Base-by-base conservation (phyloP, 2,113 vertebrate genomes). In the Bubo bubo region DNA sequence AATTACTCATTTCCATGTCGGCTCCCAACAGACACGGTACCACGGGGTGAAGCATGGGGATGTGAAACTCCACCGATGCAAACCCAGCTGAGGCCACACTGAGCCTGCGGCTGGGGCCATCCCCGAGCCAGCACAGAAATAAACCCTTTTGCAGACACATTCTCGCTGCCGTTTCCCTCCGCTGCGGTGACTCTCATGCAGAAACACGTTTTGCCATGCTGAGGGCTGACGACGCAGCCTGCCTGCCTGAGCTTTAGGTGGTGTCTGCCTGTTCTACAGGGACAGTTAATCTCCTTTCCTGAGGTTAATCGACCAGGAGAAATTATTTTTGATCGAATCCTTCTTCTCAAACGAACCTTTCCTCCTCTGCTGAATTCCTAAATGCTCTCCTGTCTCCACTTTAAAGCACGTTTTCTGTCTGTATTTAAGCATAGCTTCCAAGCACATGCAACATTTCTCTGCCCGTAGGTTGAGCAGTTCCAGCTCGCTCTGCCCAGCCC, bases 131-230 rank as follows among this genome's bases (percentile, higher is more conserved):
- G 70, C 28, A 81, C 35, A 55, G 86, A 68, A 86, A 30, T 3
- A 68, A 88, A 30, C 3, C 21, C 45, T 21, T 28, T 16, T 3
- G 14, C 55, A 27, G 41, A 8, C 35, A 6, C 6, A 2, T 55
- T 82, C 52, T 41, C 22, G 2, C 28, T 55, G 37, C 28, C 1
- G 1, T 43, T 71, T 41, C 74, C 14, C 14, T 7, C 77, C 24
- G 41, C 58, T n/a, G 58, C 6, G 1, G 43, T 2, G 2, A 20
- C 2, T 3, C 47, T 19, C 39, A 2, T 1, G 0, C 20, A 53
- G 59, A 3, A 27, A 27, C 0, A 1, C 2, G 2, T 3, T 83
- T 47, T 27, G 35, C 30, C 4, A 0, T 1, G 39, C 50, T 24
- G 37, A 52, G 22, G 45, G 35, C 34, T 3, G 58, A 26, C 1